phyloP scores from a whole-genome alignment of 2,888 invertebrate species.

The Lottia scabra region DNA sequence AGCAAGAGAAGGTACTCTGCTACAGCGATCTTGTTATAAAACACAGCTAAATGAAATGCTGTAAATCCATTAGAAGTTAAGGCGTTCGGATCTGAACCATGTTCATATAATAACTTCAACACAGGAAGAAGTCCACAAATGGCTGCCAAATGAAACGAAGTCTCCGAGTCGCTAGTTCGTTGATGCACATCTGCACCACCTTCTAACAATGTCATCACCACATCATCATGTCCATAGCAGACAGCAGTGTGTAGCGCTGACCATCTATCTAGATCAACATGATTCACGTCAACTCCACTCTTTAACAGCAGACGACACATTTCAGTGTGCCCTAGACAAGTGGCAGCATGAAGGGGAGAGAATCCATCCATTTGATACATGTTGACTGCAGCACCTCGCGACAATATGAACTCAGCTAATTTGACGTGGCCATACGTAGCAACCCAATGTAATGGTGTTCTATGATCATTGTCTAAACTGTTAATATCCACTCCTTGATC shows the following conservation, averaged over 20 bases:
- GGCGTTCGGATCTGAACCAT: slow-evolving; percentile 41
- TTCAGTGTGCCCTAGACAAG: slow-evolving; percentile 48
- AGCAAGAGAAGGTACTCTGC: slow-evolving; percentile 48
- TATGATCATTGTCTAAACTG: slow-evolving; percentile 50
- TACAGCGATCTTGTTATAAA: slow-evolving; percentile 50
- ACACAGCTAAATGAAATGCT: slow-evolving; percentile 56
- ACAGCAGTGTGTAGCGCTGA: slow-evolving; percentile 61
- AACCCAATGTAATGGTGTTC: slow-evolving; percentile 60
- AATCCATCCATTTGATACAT: slow-evolving; percentile 58
- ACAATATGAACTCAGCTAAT: slow-evolving; percentile 44
- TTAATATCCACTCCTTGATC: slow-evolving; percentile 52
- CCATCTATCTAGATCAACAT: slow-evolving; percentile 59
- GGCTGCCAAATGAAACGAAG: slow-evolving; percentile 58
- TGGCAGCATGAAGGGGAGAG: slow-evolving; percentile 62
- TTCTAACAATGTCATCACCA: slow-evolving; percentile 49
- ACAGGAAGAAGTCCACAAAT: slow-evolving; percentile 47
- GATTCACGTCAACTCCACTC: slow-evolving; percentile 51
- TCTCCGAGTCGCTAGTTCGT: slow-evolving; percentile 50
- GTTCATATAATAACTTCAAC: slow-evolving; percentile 42
- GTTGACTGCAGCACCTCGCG: slow-evolving; percentile 49
- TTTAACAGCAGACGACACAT: slow-evolving; percentile 47
- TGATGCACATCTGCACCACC: slow-evolving; percentile 44
- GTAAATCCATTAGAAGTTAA: slow-evolving; percentile 52
- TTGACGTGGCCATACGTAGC: slow-evolving; percentile 43
- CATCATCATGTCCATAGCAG: slow-evolving; percentile 50